Evolutionary conservation across 92 coral and sea anemone species (phyloP), one percentile per base, ranked within the genome.

Genomic region (Montipora capitata): DNA sequence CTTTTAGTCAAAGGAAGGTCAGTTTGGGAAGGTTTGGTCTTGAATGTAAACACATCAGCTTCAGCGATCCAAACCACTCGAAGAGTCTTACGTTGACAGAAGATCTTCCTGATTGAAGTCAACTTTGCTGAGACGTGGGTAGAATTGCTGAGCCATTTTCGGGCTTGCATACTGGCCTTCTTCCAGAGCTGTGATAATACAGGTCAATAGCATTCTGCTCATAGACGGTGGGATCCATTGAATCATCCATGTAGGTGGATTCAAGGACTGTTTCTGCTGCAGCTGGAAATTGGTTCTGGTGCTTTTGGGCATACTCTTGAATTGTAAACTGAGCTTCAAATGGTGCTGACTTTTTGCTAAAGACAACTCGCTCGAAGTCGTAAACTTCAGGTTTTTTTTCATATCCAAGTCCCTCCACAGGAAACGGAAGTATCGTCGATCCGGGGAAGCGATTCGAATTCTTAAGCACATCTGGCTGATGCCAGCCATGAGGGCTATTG

Each of bases 221-320:
- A n/a, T n/a, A 51, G 58, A 7, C 58, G 58, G 58, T 52, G 12
- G 12, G 3, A 52, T 81, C 86, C 77, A 81, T 44, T 9, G 78
- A 81, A 44, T 81, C 86, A 65, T 81, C 86, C 86, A 65, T 81
- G 64, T 82, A 68, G n/a, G 87, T 82, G 12, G 87, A 82, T 18
- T 82, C 54, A 45, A 51, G 42, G 68, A 82, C 78, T 0, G 79
- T 82, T 15, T 82, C 72, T 7, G 43, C 66, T 14, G 69, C 78
- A 15, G 54, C 63, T 65, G 87, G 79, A 61, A 52, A 54, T 9
- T 13, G 35, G 15, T 12, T 48, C 15, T 48, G 44, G 68, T 82
- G 64, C 39, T 4, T 20, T 27, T 11, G 10, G 27, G 68, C 79
- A 40, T 45, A 58, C 27, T 4, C 87, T 59, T 59, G 65, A 10